These are phyloP conservation scores for Lithobates pipiens DNA, from an alignment of 2,797 vertebrate genomes.

Conservation along the genomic window DNA sequence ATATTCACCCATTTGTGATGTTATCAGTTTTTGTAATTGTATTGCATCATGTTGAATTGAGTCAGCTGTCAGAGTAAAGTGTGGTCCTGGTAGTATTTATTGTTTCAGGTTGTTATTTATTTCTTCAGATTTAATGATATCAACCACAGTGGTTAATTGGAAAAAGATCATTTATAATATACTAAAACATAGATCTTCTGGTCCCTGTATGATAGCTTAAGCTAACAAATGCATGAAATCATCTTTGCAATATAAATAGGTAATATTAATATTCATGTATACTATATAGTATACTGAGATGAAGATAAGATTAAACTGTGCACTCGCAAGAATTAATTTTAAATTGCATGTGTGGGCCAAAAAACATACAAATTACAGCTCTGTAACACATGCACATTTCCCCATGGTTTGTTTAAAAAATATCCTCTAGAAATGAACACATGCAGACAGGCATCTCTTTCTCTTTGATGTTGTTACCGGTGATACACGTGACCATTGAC, in stretches of 20 bases:
- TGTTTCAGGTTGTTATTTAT: conserved; percentile 13
- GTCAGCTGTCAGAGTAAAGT: conserved; percentile 19
- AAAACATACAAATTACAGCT: no score
- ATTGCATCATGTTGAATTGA: conserved; percentile 39
- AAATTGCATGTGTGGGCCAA: no score
- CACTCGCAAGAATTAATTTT: no score
- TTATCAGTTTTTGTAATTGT: conserved; percentile 53
- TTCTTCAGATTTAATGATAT: background rate
- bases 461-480: no score
- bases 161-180: background rate
- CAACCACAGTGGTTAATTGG: background rate
- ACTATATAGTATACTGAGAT: no score
- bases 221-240: background rate
- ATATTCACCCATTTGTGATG: conserved; percentile 43
- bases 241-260: background rate
- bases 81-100: conserved; percentile 29
- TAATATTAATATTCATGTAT: background rate
- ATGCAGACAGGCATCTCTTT: no score
- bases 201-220: background rate
- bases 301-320: no score
- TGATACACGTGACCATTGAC: no score
- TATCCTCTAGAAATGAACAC: no score
- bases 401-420: no score
- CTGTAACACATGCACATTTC: no score
- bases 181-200: background rate